These are phyloP conservation scores for Agelastica alni DNA, from an alignment of 2,888 invertebrate species.

Conservation along the genomic window DNA sequence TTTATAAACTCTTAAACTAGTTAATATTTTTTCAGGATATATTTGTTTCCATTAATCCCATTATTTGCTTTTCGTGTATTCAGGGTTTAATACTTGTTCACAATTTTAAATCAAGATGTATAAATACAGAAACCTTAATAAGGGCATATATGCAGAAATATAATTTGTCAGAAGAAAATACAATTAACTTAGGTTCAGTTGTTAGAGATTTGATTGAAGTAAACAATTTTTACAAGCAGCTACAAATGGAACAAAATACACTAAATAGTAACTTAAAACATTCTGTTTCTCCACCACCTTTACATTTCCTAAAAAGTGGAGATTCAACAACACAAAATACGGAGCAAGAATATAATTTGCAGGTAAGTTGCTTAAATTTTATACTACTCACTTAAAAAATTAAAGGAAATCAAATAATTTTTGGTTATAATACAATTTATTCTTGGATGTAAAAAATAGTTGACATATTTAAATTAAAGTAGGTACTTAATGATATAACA, in stretches of 20 bases:
- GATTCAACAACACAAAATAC: too few species aligned
- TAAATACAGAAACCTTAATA: conserved; percentile 43
- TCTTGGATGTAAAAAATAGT: too few species aligned
- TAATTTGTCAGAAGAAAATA: conserved; percentile 38
- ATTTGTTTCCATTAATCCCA: conserved; percentile 42
- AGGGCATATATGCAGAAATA: conserved; percentile 39
- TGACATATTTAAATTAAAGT: too few species aligned
- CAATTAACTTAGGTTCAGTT: conserved; percentile 41
- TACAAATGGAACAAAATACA: conserved; percentile 1
- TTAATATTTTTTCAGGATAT: conserved; percentile 46
- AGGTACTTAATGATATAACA: too few species aligned
- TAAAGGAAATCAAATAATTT: too few species aligned
- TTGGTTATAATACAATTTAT: too few species aligned
- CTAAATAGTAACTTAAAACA: neutral
- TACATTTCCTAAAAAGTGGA: neutral
- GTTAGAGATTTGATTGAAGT: conserved; percentile 34
- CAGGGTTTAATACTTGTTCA: conserved; percentile 41
- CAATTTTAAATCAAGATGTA: conserved; percentile 44
- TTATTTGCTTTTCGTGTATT: conserved; percentile 43
- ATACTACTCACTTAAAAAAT: too few species aligned
- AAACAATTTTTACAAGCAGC: conserved; percentile 17
- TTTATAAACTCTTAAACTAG: too few species aligned
- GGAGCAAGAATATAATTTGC: too few species aligned
- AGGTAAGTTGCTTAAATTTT: too few species aligned
- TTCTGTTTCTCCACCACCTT: neutral